Percentiles rank a stretch among this genome's conserved stretches.
These are phyloP conservation scores for Alcedo atthis DNA, from an alignment of 2,797 vertebrate genomes.

Conservation along the genomic window DNA sequence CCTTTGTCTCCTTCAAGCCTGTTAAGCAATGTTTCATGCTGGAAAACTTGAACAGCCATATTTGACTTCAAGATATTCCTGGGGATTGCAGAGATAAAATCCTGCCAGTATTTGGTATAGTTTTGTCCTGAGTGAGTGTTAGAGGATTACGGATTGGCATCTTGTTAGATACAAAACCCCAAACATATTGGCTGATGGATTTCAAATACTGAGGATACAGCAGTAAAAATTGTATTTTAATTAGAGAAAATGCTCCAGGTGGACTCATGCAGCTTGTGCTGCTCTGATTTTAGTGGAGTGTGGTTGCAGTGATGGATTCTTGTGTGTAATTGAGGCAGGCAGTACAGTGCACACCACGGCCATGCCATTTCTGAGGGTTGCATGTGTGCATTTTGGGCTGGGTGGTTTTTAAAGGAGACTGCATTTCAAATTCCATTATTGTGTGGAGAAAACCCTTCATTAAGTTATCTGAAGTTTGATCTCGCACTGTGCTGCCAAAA, in stretches of 20 bases:
- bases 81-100: neutral
- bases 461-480: slow-evolving; percentile 9
- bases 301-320: neutral
- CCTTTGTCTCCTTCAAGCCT: neutral
- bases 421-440: neutral
- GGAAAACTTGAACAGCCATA: neutral
- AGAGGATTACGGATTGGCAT: neutral
- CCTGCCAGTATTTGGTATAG: neutral
- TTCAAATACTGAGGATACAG: neutral
- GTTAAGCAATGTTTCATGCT: neutral
- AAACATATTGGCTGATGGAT: neutral
- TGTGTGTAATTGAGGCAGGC: neutral
- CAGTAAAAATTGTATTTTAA: neutral
- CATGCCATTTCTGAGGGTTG: neutral
- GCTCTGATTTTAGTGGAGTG: neutral
- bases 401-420: neutral
- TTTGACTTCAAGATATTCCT: neutral
- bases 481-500: neutral
- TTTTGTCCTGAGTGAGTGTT: neutral
- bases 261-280: neutral
- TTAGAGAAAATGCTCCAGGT: neutral
- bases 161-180: neutral
- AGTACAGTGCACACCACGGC: neutral
- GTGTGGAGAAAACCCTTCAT: neutral
- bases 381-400: neutral